Conservation (phyloP, 1,140 invertebrate species). For the Drosophila mojavensis region DNA sequence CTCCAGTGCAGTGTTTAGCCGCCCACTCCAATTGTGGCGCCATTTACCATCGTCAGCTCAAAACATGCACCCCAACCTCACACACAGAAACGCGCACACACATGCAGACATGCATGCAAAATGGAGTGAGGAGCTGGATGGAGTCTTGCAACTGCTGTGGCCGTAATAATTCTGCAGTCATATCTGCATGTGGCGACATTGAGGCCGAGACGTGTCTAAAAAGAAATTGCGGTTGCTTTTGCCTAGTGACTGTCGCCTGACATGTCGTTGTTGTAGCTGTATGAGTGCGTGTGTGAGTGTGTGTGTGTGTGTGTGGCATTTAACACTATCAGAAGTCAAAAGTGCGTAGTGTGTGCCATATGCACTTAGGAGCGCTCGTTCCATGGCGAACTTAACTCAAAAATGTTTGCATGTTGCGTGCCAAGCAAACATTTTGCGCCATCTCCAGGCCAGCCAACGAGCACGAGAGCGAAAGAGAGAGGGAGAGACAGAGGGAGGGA, state of each 20-base stretch:
- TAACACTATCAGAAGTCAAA: conserved; percentile 80
- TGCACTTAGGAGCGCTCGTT: conserved; percentile 50
- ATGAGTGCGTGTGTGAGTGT: neutral
- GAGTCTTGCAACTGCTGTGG: conserved; percentile 9
- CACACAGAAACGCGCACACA: neutral
- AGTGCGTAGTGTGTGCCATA: conserved; percentile 67
- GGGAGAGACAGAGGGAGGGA: neutral
- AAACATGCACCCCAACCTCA: conserved; percentile 11
- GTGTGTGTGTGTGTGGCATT: conserved; percentile 69
- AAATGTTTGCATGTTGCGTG: conserved; percentile 81
- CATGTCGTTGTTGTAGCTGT: conserved; percentile 49
- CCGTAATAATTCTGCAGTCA: conserved; percentile 72
- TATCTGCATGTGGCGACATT: conserved; percentile 58
- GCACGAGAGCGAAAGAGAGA: neutral
- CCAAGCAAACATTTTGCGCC: conserved; percentile 74
- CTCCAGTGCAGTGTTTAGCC: neutral
- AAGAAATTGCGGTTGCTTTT: conserved; percentile 70
- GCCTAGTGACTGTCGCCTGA: conserved; percentile 49
- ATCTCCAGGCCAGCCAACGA: conserved; percentile 16
- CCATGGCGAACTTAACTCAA: conserved; percentile 69
- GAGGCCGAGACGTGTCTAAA: conserved; percentile 74
- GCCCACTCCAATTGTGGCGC: conserved; percentile 14
- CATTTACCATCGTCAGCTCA: conserved; percentile 18
- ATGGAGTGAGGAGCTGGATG: neutral
- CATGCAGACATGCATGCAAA: neutral